Conservation (phyloP, 2,797 vertebrate genomes). For the Siniperca scherzeri region DNA sequence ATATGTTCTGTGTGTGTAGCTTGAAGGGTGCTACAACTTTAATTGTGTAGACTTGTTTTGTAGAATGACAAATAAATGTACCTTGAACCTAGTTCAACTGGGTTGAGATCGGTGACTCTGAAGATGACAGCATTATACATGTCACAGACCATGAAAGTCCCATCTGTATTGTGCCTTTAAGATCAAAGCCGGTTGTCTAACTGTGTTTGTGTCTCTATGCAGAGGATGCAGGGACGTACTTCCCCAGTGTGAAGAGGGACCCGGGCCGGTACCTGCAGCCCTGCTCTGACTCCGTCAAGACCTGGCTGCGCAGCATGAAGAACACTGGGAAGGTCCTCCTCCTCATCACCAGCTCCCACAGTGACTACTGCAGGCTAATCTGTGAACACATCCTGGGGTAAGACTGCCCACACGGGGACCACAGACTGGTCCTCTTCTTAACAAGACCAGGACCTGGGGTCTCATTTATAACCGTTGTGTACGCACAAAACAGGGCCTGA, state of each 20-base stretch:
- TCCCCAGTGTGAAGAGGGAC: conserved; percentile 92
- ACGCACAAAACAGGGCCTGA: no score
- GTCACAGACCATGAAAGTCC: neutral
- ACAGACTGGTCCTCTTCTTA: neutral
- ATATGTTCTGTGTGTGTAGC: no score
- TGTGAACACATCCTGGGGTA: conserved; percentile 94
- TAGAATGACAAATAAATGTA: no score
- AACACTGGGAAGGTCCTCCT: conserved; percentile 92
- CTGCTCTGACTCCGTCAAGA: conserved; percentile 92
- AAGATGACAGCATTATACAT: neutral
- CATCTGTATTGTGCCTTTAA: neutral
- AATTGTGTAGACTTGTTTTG: no score
- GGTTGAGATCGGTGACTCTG: neutral
- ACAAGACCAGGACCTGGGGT: neutral
- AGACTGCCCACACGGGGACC: conserved; percentile 58
- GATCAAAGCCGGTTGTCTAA: neutral
- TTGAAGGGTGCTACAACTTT: no score
- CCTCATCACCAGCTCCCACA: conserved; percentile 96
- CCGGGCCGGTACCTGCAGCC: conserved; percentile 91
- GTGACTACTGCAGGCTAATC: conserved; percentile 95
- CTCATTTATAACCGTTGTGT: no score
- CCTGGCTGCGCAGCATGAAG: conserved; percentile 92
- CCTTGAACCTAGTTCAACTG: neutral
- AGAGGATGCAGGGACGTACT: conserved; percentile 94
- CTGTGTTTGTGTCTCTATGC: conserved; percentile 63